A percentile compares a stretch with the other conserved stretches of the same genome.
Evolutionary conservation across 2,888 invertebrate species (phyloP).

Genomic region (Caenorhabditis drosophilae): DNA sequence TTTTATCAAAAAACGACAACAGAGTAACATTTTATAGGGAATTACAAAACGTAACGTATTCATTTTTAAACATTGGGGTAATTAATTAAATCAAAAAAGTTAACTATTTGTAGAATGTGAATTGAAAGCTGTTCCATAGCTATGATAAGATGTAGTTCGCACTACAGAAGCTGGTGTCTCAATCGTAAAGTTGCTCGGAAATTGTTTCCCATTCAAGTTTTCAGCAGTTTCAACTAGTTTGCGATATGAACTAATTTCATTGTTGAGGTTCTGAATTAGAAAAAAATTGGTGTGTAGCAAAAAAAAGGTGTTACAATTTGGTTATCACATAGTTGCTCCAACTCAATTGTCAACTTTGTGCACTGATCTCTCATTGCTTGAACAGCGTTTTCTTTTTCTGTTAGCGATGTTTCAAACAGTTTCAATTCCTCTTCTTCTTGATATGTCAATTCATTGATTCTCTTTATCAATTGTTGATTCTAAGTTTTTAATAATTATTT

Average conservation of each 20-base stretch:
- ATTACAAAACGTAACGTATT: too few relatives aligned
- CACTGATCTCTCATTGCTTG: slow-evolving; percentile 29
- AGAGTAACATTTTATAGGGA: not conserved
- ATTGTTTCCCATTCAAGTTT: slow-evolving; percentile 10
- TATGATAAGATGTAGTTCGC: slow-evolving; percentile 19
- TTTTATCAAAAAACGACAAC: not conserved
- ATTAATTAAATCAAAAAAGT: not conserved
- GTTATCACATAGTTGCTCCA: slow-evolving; percentile 29
- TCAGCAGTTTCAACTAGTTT: slow-evolving; percentile 33
- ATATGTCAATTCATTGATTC: slow-evolving; percentile 17
- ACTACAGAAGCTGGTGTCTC: slow-evolving; percentile 8
- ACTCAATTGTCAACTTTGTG: slow-evolving; percentile 21
- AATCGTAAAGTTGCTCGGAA: slow-evolving; percentile 14
- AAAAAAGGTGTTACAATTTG: slow-evolving; percentile 12
- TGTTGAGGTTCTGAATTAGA: slow-evolving; percentile 19
- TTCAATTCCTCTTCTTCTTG: slow-evolving; percentile 22
- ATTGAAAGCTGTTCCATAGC: slow-evolving; percentile 14
- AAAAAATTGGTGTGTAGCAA: not conserved
- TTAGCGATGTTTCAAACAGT: slow-evolving; percentile 16
- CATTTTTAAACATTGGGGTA: not conserved
- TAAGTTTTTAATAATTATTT: slow-evolving; percentile 5
- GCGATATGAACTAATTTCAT: slow-evolving; percentile 26
- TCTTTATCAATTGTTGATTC: slow-evolving; percentile 23
- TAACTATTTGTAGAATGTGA: too few relatives aligned
- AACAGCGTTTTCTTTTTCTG: slow-evolving; percentile 22